Conservation (phyloP, 2,113 vertebrate species). For the Scatophagus argus region DNA sequence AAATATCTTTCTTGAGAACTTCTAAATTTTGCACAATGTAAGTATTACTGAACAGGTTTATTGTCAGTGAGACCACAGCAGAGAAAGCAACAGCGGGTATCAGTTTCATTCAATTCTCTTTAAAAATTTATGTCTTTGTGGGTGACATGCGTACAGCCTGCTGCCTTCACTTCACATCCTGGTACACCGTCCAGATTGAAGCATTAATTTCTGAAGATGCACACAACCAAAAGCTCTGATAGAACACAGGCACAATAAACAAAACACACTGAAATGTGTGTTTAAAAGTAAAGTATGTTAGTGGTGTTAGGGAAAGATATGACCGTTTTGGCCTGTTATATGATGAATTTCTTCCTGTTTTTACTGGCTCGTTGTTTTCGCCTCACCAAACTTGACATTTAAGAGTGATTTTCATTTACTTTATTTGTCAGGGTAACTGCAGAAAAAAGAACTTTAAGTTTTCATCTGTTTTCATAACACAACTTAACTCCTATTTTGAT, state of each 20-base stretch:
- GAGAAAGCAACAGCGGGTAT: not conserved
- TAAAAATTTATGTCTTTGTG: not conserved
- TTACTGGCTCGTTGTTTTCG: not conserved
- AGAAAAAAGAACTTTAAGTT: not conserved
- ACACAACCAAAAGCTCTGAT: not conserved
- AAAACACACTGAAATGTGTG: not conserved
- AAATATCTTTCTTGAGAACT: not conserved
- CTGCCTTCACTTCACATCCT: not conserved
- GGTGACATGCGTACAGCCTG: not conserved
- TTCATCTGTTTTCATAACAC: too few relatives aligned
- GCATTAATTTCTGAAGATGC: too few relatives aligned
- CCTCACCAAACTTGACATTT: not conserved
- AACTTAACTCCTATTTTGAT: too few relatives aligned
- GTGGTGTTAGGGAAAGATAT: not conserved
- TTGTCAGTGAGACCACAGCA: not conserved
- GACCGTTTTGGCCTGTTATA: not conserved
- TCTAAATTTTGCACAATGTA: not conserved
- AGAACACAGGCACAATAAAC: not conserved
- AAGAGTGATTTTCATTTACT: not conserved
- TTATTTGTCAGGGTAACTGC: not conserved
- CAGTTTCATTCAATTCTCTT: too few relatives aligned
- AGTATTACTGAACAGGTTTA: not conserved
- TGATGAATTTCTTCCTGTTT: not conserved
- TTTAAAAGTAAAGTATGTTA: not conserved
- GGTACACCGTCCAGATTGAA: not conserved